Evolutionary conservation across 2,888 invertebrate genomes (phyloP), one percentile per base, ranked within the genome.

Genomic region (Panopea generosa): DNA sequence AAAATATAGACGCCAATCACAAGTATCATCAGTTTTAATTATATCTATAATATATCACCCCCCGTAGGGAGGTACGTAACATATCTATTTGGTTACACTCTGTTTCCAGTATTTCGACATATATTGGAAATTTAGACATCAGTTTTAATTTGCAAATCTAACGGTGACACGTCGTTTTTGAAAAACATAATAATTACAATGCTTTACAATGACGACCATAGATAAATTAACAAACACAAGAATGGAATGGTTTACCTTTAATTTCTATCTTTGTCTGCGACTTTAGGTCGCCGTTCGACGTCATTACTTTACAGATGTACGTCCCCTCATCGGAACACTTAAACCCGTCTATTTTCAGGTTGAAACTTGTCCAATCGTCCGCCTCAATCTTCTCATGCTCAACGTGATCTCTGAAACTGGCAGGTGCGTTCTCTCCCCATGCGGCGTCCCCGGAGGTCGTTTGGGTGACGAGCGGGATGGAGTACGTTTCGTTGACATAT

Each of bases 301-400:
- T 68, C 24, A 60, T 60, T 1, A 65, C 59, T 22, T 72, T 43
- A 60, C 77, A 77, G 22, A 52, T 24, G 43, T 68, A 77, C 7
- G 38, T 18, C 1, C 77, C 77, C 7, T 43, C 65, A 55, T 77
- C 77, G 2, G 29, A n/a, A 38, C 77, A 77, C 3, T 16, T 29
- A 49, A 77, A 77, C 7, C 55, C 68, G 24, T 72, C 50, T 4
- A 77, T 60, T 14, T 33, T 20, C n/a, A 77, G n/a, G 43, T 65
- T 52, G 11, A 77, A 52, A 9, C 27, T 20, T 9, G 50, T 53
- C 0, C 22, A 18, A 2, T 6, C 33, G 14, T 27, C 68, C 14
- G 11, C 6, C 9, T 26, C 38, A 11, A 33, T 24, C 9, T 57
- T 43, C 16, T 20, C 6, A 9, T 65, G 27, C 18, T 53, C 38